phyloP scores from a whole-genome alignment of 2,888 invertebrate genomes.

The Trimorus sp. region DNA sequence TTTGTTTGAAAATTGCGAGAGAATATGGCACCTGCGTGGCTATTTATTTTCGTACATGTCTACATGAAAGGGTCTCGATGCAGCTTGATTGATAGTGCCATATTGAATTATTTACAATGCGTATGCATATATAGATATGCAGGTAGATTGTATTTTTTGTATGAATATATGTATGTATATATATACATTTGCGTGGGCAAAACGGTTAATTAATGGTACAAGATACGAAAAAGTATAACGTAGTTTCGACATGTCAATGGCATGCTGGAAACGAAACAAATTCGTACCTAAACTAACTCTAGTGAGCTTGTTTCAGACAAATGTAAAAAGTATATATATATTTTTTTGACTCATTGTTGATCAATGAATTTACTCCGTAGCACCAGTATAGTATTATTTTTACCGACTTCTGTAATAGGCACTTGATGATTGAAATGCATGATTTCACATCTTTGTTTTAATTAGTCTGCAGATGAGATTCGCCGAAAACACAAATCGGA shows the following conservation, averaged over 20 bases:
- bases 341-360: slow-evolving; percentile 78
- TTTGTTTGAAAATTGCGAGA: slow-evolving; percentile 11
- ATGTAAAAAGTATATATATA: slow-evolving; percentile 72
- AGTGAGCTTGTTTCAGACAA: slow-evolving; percentile 45
- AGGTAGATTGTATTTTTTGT: too few relatives aligned
- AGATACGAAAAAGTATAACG: too few relatives aligned
- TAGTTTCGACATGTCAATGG: too few relatives aligned
- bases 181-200: slow-evolving; percentile 9
- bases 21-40: slow-evolving; percentile 19
- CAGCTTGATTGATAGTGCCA: slow-evolving; percentile 48
- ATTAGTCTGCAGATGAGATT: too few relatives aligned
- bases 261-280: too few relatives aligned
- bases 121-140: background rate
- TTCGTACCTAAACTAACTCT: slow-evolving; percentile 51
- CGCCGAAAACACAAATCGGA: too few relatives aligned
- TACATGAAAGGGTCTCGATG: slow-evolving; percentile 23
- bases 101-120: slow-evolving; percentile 25
- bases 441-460: too few relatives aligned
- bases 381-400: slow-evolving; percentile 73
- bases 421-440: slow-evolving; percentile 5
- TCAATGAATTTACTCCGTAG: slow-evolving; percentile 75
- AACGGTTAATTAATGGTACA: slow-evolving; percentile 20
- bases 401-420: slow-evolving; percentile 31
- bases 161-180: background rate
- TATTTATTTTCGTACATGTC: slow-evolving; percentile 51